Conservation (phyloP, 2,113 vertebrate species). For the Otocyon megalotis region DNA sequence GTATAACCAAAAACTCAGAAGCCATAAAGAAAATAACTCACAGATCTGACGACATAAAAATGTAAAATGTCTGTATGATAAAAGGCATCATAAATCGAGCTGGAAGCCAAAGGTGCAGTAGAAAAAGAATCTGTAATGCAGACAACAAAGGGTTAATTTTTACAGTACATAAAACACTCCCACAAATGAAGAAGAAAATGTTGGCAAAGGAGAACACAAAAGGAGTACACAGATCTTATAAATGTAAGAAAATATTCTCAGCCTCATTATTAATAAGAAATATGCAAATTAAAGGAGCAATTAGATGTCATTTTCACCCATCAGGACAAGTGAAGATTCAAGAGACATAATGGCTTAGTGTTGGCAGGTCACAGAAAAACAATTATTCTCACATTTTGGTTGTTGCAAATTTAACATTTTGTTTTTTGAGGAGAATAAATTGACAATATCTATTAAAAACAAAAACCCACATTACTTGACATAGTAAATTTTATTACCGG, state of each 20-base stretch:
- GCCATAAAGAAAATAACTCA: constrained; percentile 11
- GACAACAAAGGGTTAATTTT: constrained; percentile 34
- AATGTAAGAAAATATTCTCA: constrained; percentile 15
- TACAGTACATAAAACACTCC: neutral
- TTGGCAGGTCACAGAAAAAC: constrained; percentile 32
- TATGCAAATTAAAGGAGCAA: constrained; percentile 66
- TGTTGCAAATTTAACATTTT: constrained; percentile 9
- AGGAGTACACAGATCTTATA: neutral
- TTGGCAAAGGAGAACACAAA: neutral
- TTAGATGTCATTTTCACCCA: constrained; percentile 59
- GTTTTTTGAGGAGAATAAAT: neutral
- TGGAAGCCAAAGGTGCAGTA: neutral
- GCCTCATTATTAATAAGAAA: constrained; percentile 50
- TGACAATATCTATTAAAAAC: constrained; percentile 4
- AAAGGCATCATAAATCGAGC: neutral
- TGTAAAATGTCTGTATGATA: neutral
- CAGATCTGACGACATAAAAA: neutral
- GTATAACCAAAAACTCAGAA: constrained; percentile 16
- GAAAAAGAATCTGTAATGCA: neutral
- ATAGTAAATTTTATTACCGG: neutral
- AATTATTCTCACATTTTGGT: constrained; percentile 17
- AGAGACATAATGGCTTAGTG: constrained; percentile 38
- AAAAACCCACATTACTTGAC: neutral
- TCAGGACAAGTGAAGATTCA: constrained; percentile 54
- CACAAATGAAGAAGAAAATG: neutral